Base-by-base conservation (phyloP, 2,113 vertebrate species). In the Erythrocercus mccallii region DNA sequence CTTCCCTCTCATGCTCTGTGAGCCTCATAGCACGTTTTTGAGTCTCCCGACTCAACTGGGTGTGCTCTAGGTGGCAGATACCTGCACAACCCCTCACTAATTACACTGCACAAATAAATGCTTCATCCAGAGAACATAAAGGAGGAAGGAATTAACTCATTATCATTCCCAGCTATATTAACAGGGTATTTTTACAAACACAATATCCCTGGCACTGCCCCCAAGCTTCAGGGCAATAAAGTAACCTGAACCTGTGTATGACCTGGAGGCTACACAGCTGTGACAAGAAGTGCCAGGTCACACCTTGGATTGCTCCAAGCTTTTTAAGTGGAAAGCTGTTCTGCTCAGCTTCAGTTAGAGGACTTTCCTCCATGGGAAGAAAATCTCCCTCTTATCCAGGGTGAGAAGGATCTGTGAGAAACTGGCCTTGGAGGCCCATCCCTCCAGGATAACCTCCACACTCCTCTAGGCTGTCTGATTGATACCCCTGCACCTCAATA, bases 81-180 rank as follows among this genome's bases (percentile, higher is more conserved):
- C 56, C 89, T 95, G 73, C 66, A 57, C 3, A 7, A 45, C 24
- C 23, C 61, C 44, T 27, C 12, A 21, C 66, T 84, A 80, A 79
- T 61, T 84, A 81, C 1, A 1, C 57, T 65, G 61, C 38, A 89
- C 19, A 47, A 90, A 65, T 78, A 89, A 89, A 57, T 54, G 45
- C 57, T 66, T 90, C 78, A 64, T 45, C 53, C 62, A 92, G 81
- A 72, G 60, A 87, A 91, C 92, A 94, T 27, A 76, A 79, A 78
- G 12, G 23, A 78, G 37, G 48, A 78, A 91, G 45, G 77, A 53
- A 69, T 85, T 78, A 94, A 70, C 38, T 94, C 17, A 2, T 61
- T 28, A n/a, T 51, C 38, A n/a, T 92, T 50, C n/a, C 28, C 0
- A 1, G 40, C 18, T 79, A 5, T 56, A 69, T 62, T 42, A 53